phyloP scores from a whole-genome alignment of 2,113 vertebrate species.

The Rhadina sibilatrix region DNA sequence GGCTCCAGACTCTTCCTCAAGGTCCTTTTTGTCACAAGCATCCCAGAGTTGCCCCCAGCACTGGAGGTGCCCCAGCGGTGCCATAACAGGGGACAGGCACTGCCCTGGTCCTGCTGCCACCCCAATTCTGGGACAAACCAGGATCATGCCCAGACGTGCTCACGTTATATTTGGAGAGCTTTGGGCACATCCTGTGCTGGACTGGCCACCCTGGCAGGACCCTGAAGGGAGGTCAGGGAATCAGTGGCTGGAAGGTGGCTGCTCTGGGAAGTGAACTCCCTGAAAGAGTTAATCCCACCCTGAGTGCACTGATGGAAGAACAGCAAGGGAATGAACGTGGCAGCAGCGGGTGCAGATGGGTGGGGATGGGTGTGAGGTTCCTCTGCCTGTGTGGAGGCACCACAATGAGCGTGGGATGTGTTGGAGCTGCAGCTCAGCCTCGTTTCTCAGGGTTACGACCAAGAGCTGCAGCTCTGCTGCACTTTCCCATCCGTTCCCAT shows the following conservation, averaged over 20 bases:
- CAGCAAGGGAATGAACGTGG: rapidly evolving
- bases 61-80: neutral
- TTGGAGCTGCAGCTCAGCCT: neutral
- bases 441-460: neutral
- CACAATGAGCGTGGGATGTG: neutral
- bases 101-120: neutral
- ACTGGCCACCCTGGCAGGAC: neutral
- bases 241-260: neutral
- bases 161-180: neutral
- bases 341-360: neutral
- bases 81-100: neutral
- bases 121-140: neutral
- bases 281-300: neutral
- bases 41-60: rapidly evolving
- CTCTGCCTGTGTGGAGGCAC: neutral
- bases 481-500: neutral
- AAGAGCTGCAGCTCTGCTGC: neutral
- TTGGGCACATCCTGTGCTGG: neutral
- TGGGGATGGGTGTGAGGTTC: neutral
- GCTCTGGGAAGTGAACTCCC: neutral
- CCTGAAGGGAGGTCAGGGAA: neutral
- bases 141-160: neutral
- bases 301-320: neutral
- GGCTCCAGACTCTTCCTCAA: neutral
- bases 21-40: neutral